These are phyloP conservation scores for Cylindroiulus punctatus DNA, from an alignment of 2,888 invertebrate species.

Conservation along the genomic window DNA sequence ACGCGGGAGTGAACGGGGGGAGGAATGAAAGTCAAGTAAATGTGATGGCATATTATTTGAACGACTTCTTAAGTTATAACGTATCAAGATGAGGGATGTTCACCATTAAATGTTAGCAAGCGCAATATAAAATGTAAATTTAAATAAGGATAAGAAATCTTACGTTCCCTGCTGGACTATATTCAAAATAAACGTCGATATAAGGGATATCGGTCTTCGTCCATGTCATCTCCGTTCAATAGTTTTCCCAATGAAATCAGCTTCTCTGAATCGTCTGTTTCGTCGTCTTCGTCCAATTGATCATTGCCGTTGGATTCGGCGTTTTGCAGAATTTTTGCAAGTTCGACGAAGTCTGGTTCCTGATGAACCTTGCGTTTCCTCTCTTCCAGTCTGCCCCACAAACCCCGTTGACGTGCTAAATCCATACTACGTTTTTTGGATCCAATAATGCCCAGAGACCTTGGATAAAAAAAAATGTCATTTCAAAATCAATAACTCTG, in stretches of 20 bases:
- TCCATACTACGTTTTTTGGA: slow-evolving; percentile 49
- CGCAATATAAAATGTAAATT: too few species aligned
- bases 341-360: slow-evolving; percentile 50
- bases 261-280: slow-evolving; percentile 47
- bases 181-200: slow-evolving; percentile 54
- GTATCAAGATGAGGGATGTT: too few species aligned
- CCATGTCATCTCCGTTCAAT: slow-evolving; percentile 52
- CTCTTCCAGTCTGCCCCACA: slow-evolving; percentile 53
- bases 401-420: slow-evolving; percentile 16
- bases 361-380: slow-evolving; percentile 29
- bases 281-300: slow-evolving; percentile 46
- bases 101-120: too few species aligned
- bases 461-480: background rate
- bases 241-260: slow-evolving; percentile 54
- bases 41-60: too few species aligned
- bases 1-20: too few species aligned
- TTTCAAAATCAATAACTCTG: slow-evolving; percentile 23
- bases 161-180: slow-evolving; percentile 26
- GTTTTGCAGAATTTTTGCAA: background rate
- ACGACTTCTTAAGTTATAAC: too few species aligned
- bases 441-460: slow-evolving; percentile 53
- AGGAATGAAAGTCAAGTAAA: too few species aligned
- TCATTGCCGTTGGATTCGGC: slow-evolving; percentile 36
- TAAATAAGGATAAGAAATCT: background rate
- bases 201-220: slow-evolving; percentile 48